Conservation (phyloP, 2,797 vertebrate species). For the Artibeus jamaicensis region DNA sequence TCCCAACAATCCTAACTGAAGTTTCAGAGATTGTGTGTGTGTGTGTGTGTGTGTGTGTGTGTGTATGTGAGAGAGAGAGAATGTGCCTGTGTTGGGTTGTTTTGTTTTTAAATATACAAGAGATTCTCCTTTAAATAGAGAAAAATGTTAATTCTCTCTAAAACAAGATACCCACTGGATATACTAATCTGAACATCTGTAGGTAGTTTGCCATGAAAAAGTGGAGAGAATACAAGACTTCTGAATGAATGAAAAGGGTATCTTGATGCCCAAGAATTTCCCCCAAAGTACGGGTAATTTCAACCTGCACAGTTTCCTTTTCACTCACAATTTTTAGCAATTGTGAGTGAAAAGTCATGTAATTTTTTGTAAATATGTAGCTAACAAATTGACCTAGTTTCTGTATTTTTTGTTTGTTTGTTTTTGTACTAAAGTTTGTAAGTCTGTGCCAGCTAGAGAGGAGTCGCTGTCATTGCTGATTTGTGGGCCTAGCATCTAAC, state of each 20-base stretch:
- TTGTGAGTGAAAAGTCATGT: conserved; percentile 83
- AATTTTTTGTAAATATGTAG: conserved; percentile 87
- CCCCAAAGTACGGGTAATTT: conserved; percentile 84
- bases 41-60: too few species aligned
- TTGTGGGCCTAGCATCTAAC: conserved; percentile 80
- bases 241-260: conserved; percentile 69
- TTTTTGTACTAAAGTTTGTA: conserved; percentile 85
- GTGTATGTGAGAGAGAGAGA: not conserved
- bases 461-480: conserved; percentile 80
- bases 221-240: conserved; percentile 55
- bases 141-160: conserved; percentile 57
- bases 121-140: conserved; percentile 49
- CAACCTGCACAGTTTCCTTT: conserved; percentile 83
- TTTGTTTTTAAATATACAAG: conserved; percentile 61
- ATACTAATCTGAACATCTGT: conserved; percentile 73
- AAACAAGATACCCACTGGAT: conserved; percentile 65
- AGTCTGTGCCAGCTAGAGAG: conserved; percentile 83
- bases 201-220: conserved; percentile 70
- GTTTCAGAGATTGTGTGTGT: conserved; percentile 1
- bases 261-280: conserved; percentile 60
- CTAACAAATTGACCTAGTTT: conserved; percentile 86
- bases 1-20: conserved; percentile 63
- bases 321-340: conserved; percentile 80
- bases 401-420: conserved; percentile 77
- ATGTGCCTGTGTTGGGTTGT: conserved; percentile 11